phyloP scores from a whole-genome alignment of 2,888 invertebrate species.

The Bedellia somnulentella region DNA sequence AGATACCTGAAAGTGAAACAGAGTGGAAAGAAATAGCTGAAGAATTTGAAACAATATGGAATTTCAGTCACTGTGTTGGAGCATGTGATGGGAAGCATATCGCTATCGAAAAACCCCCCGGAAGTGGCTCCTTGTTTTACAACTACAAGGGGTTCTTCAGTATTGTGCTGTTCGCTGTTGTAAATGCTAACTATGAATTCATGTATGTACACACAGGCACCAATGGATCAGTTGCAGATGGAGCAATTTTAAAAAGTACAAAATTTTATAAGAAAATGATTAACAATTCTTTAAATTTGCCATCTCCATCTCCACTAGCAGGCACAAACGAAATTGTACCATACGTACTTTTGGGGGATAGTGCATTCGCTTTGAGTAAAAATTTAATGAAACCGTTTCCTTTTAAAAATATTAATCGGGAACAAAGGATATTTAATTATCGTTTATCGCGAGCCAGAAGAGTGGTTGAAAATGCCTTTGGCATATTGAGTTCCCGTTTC shows the following conservation, averaged over 20 bases:
- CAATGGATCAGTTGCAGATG: constrained; percentile 9
- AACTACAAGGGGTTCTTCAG: constrained; percentile 15
- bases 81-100: constrained; percentile 16
- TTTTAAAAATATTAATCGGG: neutral
- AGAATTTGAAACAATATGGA: constrained; percentile 11
- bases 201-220: constrained; percentile 11
- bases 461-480: constrained; percentile 1
- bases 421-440: neutral
- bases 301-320: too few relatives aligned
- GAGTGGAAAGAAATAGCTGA: constrained; percentile 12
- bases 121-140: constrained; percentile 12
- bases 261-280: too few relatives aligned
- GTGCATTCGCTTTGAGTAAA: constrained; percentile 1
- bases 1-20: constrained; percentile 7
- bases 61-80: constrained; percentile 14
- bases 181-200: constrained; percentile 12
- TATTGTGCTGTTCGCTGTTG: constrained; percentile 14
- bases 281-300: too few relatives aligned
- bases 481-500: neutral
- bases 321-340: constrained; percentile 2
- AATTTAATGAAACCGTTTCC: constrained; percentile 1
- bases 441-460: neutral
- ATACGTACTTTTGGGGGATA: constrained; percentile 1
- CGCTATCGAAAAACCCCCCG: constrained; percentile 10
- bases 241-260: constrained; percentile 9